A percentile compares a stretch with the other conserved stretches of the same genome.
These are phyloP conservation scores for Zaprionus lineosus DNA, from an alignment of 2,888 invertebrate species.

Conservation along the genomic window DNA sequence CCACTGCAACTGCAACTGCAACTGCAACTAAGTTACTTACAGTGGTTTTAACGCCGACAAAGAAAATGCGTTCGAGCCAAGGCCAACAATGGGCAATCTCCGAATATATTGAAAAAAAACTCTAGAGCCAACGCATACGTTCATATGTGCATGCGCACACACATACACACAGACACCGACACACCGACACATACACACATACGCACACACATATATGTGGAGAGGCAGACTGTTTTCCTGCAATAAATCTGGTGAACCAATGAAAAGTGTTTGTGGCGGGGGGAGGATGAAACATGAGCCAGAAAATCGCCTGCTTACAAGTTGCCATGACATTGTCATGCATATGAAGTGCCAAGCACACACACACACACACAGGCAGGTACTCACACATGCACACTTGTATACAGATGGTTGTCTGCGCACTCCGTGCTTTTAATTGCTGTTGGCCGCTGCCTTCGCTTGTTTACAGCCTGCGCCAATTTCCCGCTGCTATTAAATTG, in stretches of 20 bases:
- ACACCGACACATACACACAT: constrained; percentile 3
- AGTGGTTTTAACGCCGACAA: constrained; percentile 66
- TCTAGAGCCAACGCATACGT: constrained; percentile 24
- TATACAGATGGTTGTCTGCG: not conserved
- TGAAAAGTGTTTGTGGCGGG: not conserved
- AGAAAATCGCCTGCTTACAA: constrained; percentile 59
- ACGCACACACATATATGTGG: not conserved
- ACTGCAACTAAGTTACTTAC: constrained; percentile 69
- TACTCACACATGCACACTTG: constrained; percentile 5
- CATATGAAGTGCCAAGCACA: constrained; percentile 56
- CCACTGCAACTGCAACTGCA: constrained; percentile 25
- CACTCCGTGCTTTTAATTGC: constrained; percentile 60
- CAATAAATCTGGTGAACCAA: constrained; percentile 57
- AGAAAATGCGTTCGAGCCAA: constrained; percentile 35
- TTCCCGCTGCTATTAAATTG: constrained; percentile 68
- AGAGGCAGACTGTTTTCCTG: constrained; percentile 46
- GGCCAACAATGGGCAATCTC: constrained; percentile 63
- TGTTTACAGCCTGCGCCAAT: constrained; percentile 74
- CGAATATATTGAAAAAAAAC: constrained; percentile 50
- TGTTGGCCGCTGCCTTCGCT: constrained; percentile 36
- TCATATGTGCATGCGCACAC: not conserved
- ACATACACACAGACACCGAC: constrained; percentile 5
- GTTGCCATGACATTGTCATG: constrained; percentile 76
- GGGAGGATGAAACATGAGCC: not conserved
- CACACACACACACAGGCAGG: constrained; percentile 15